Evolutionary conservation across 1,140 invertebrate species (phyloP).

Genomic region (Drosophila pallidifrons): DNA sequence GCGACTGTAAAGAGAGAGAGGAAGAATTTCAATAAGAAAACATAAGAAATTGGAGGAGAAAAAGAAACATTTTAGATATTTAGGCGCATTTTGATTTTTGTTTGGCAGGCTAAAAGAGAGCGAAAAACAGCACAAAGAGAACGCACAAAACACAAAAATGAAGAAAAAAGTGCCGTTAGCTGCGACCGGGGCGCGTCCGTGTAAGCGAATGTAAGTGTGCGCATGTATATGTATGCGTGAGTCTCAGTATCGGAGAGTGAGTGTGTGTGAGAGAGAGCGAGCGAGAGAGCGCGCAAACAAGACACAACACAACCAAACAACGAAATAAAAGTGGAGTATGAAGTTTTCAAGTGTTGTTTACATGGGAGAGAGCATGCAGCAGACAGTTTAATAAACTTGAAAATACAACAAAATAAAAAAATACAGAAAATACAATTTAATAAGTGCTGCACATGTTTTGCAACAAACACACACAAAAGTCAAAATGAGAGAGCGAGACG

Average conservation of each 20-base stretch:
- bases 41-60: neutral
- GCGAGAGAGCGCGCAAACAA: slow-evolving; percentile 13
- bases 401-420: slow-evolving; percentile 10
- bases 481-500: neutral
- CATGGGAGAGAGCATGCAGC: neutral
- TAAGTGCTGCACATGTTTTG: slow-evolving; percentile 46
- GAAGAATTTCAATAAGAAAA: slow-evolving; percentile 17
- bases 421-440: slow-evolving; percentile 29
- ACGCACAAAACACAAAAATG: slow-evolving; percentile 4
- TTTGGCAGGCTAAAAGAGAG: slow-evolving; percentile 38
- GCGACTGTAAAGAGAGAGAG: slow-evolving; percentile 30
- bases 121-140: slow-evolving; percentile 24
- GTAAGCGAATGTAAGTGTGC: slow-evolving; percentile 39
- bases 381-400: slow-evolving; percentile 43
- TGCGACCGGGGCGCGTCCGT: slow-evolving; percentile 49
- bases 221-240: slow-evolving; percentile 49
- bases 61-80: slow-evolving; percentile 33
- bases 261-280: neutral
- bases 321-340: slow-evolving; percentile 28
- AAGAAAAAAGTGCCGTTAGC: slow-evolving; percentile 67
- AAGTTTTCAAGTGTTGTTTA: slow-evolving; percentile 38
- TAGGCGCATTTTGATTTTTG: slow-evolving; percentile 31
- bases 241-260: slow-evolving; percentile 4
- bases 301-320: neutral
- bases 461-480: slow-evolving; percentile 25